Evolutionary conservation across 2,797 vertebrate genomes (phyloP).

Genomic region (Atherinosoma microstoma): DNA sequence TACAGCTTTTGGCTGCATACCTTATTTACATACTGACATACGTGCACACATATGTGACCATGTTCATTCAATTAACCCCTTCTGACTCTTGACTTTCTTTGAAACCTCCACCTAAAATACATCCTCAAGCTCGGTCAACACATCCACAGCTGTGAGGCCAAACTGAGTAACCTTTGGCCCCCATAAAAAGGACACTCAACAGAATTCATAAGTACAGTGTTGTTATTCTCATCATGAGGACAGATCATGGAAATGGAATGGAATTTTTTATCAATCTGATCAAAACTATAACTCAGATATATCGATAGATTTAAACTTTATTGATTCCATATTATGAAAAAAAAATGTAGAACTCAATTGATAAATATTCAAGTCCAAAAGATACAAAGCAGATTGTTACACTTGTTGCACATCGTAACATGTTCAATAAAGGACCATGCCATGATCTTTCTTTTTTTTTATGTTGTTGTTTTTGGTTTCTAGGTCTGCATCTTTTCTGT

Average conservation of each 20-base stretch:
- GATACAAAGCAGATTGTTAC: not conserved
- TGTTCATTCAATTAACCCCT: not conserved
- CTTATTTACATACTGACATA: conserved; percentile 22
- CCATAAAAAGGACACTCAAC: not conserved
- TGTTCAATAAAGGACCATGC: not conserved
- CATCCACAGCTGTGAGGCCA: not conserved
- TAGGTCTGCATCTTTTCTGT: not conserved
- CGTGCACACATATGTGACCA: not conserved
- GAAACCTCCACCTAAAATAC: not conserved
- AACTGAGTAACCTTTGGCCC: not conserved
- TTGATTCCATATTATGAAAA: not conserved
- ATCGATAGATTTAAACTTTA: not conserved
- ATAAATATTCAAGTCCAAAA: not conserved
- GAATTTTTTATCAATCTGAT: not conserved
- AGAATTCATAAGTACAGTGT: not conserved
- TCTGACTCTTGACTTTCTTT: not conserved
- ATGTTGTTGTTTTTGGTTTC: not conserved
- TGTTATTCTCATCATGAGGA: not conserved
- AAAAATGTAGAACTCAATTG: not conserved
- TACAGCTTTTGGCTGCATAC: conserved; percentile 20
- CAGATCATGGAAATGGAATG: not conserved
- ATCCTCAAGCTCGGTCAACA: not conserved
- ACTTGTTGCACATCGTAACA: not conserved
- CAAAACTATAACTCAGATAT: not conserved
- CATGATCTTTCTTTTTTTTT: not conserved